Percentiles rank a stretch among this genome's conserved stretches.
These are phyloP conservation scores for Karalla daura DNA, from an alignment of 2,797 vertebrate species.

Conservation along the genomic window DNA sequence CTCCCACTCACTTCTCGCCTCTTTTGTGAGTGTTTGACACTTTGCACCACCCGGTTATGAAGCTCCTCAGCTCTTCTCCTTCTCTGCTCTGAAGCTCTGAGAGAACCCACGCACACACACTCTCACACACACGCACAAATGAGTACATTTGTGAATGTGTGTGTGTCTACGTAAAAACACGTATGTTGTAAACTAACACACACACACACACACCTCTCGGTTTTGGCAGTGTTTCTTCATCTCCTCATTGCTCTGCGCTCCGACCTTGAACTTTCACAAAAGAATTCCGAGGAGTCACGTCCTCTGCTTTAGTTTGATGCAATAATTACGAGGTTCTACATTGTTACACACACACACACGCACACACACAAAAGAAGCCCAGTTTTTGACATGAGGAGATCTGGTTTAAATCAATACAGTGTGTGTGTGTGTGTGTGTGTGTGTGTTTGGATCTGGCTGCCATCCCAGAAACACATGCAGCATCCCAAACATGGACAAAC, in stretches of 20 bases:
- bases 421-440: too few relatives aligned
- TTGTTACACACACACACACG: too few relatives aligned
- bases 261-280: constrained; percentile 15
- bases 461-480: too few relatives aligned
- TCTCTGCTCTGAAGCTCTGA: constrained; percentile 1
- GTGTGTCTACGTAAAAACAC: too few relatives aligned
- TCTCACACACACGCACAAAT: neutral
- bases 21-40: constrained; percentile 29
- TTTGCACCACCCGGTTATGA: constrained; percentile 3
- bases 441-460: neutral
- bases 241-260: constrained; percentile 18
- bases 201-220: neutral
- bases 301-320: too few relatives aligned
- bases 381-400: too few relatives aligned
- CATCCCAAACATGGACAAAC: too few relatives aligned
- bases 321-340: too few relatives aligned
- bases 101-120: constrained; percentile 1
- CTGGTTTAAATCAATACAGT: too few relatives aligned
- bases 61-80: neutral
- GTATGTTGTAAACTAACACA: constrained; percentile 6
- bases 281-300: neutral
- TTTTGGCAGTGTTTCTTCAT: constrained; percentile 4
- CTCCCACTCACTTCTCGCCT: constrained; percentile 26
- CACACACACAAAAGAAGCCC: too few relatives aligned
- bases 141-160: too few relatives aligned